Evolutionary conservation across 2,888 invertebrate genomes (phyloP), one percentile per base, ranked within the genome.

Genomic region (Tipula vernalis): DNA sequence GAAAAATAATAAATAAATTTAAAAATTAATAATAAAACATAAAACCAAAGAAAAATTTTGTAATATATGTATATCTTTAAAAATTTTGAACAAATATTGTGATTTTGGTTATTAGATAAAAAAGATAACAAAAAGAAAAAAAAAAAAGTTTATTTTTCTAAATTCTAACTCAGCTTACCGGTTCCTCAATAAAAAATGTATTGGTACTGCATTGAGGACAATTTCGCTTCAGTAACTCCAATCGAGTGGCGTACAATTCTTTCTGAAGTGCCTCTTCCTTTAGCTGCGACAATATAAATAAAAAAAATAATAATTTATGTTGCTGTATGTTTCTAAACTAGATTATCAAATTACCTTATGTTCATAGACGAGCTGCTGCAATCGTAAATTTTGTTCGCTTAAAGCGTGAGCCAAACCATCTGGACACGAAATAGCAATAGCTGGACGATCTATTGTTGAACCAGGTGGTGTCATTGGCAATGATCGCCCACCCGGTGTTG

Each of bases 351-450:
- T 89, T 90, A 96, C 97, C 94, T 95, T 95, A 90, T 96, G 95
- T 88, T 96, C 95, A 87, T 95, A 93, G 89, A 96, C 95, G 89
- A 98, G 95, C 91, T 97, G 96, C 90, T 95, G 95, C 89, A 98
- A 93, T 88, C 97, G 92, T 90, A 91, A 90, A 88, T 91, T 91
- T 89, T 91, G 91, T 89, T 91, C 91, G 88, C 91, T 91, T 87
- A 91, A 88, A 86, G 91, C 91, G 89, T 91, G 91, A 42, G 91
- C 91, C 87, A 91, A 88, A 86, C 91, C 91, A 89, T 91, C 91
- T 36, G 91, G 91, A 88, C 91, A 91, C 87, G 91, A 90, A 87
- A 91, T 90, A 83, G 90, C 89, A 85, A 91, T 90, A 88, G 90
- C 89, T 87, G 90, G 88, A 87, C 90, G 89, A 88, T 91, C 92